A percentile compares a stretch with the other conserved stretches of the same genome.
Evolutionary conservation across 2,888 invertebrate genomes (phyloP).

Genomic region (Cephus pygmeus): DNA sequence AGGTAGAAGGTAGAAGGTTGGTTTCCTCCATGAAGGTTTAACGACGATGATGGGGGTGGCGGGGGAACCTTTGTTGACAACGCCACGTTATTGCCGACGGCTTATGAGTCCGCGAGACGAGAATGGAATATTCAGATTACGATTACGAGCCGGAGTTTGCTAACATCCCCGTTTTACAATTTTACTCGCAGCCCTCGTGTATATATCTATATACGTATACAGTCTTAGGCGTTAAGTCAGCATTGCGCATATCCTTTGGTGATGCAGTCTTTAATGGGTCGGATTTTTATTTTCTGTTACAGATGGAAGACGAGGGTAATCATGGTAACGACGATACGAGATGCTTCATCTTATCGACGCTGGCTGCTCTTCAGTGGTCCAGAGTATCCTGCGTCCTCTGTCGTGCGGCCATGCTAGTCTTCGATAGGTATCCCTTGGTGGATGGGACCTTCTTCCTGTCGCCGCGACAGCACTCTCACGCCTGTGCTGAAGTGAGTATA

Average conservation of each 20-base stretch:
- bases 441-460: slow-evolving; percentile 99
- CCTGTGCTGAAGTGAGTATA: slow-evolving; percentile 83
- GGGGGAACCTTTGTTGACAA: slow-evolving; percentile 49
- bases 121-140: slow-evolving; percentile 34
- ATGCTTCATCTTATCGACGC: slow-evolving; percentile 93
- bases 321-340: slow-evolving; percentile 98
- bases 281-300: slow-evolving; percentile 64
- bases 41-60: slow-evolving; percentile 41
- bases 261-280: background rate
- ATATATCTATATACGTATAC: background rate
- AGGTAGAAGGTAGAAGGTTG: background rate
- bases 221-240: background rate
- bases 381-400: slow-evolving; percentile 89
- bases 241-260: background rate
- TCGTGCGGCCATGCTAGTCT: slow-evolving; percentile 89
- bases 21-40: slow-evolving; percentile 41
- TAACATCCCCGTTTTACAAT: background rate
- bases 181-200: background rate
- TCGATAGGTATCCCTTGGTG: slow-evolving; percentile 96
- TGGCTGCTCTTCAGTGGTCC: slow-evolving; percentile 91
- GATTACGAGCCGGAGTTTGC: slow-evolving; percentile 4
- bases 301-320: slow-evolving; percentile 99
- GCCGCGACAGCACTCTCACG: slow-evolving; percentile 89
- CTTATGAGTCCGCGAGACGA: slow-evolving; percentile 38
- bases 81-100: slow-evolving; percentile 44